Evolutionary conservation across 2,113 vertebrate genomes (phyloP), one percentile per base, ranked within the genome.

Genomic region (Hucho hucho): DNA sequence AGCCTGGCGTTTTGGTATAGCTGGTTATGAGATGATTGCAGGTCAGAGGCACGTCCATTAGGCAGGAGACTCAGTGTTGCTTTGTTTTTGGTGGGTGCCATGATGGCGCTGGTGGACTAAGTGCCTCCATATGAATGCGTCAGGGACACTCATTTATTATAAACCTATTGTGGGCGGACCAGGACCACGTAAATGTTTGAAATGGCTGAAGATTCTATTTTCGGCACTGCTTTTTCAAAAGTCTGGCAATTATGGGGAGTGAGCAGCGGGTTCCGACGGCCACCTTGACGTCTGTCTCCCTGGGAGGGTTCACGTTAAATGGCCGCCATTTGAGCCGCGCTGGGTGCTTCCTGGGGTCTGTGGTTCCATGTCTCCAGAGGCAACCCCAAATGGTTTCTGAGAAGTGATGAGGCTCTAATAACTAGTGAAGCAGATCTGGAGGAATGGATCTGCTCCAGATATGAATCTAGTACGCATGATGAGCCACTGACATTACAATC

Each of bases 261-360:
- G 85, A 92, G 91, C 78, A 68, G 72, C 85, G 49, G 88, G 89
- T 88, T 88, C 89, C 83, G 87, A 80, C 26, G 87, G 90, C 90
- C 92, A 93, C 92, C 92, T 93, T 92, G 91, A 92, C 91, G 90
- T 92, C 91, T 89, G 89, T 92, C 91, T 89, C 88, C 87, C 87
- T 89, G 88, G 91, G 89, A 90, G 88, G 88, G 89, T 89, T 90
- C 86, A 83, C 76, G 83, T 86, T 84, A 88, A 80, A 87, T 78
- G 80, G 88, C 88, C 84, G 72, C 89, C 86, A 83, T 89, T 82
- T 81, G 85, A 73, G 89, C 88, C 85, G 85, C 82, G n/a, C 80
- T 87, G 86, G 91, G 87, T 86, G 87, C 89, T 89, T 87, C 85
- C 49, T 86, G 87, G 90, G 88, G 88, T 87, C n/a, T 89, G 88